Percentiles rank a stretch among this genome's conserved stretches.
Evolutionary conservation across 2,888 invertebrate species (phyloP).

Genomic region (Eristalis intricaria): DNA sequence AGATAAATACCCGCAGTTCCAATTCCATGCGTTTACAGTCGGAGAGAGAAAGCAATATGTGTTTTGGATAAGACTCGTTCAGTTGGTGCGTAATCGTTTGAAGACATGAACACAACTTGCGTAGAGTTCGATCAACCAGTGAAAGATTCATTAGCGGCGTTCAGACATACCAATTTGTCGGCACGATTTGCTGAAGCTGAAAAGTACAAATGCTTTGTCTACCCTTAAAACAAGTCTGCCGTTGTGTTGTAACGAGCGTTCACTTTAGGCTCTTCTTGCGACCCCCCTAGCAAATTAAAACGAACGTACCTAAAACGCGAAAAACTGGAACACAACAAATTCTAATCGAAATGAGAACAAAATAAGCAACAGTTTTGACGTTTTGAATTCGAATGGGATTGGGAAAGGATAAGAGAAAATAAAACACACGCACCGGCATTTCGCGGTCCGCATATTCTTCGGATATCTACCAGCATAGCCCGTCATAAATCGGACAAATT

Average conservation of each 20-base stretch:
- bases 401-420: background rate
- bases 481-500: background rate
- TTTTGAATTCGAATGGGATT: background rate
- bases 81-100: background rate
- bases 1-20: background rate
- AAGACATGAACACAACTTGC: no score
- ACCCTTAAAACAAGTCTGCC: no score
- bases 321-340: background rate
- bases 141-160: no score
- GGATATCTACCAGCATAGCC: background rate
- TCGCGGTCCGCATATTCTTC: background rate
- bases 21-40: background rate
- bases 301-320: slow-evolving; percentile 9
- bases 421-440: background rate
- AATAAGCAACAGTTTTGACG: background rate
- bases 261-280: no score
- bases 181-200: no score
- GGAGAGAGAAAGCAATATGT: background rate
- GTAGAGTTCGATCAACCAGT: background rate
- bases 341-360: background rate
- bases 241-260: no score
- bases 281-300: background rate
- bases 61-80: background rate
- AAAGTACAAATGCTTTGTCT: no score
- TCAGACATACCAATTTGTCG: no score